Percentiles rank a stretch among this genome's conserved stretches.
Evolutionary conservation across 2,113 vertebrate species (phyloP).

Genomic region (Gallinago media): DNA sequence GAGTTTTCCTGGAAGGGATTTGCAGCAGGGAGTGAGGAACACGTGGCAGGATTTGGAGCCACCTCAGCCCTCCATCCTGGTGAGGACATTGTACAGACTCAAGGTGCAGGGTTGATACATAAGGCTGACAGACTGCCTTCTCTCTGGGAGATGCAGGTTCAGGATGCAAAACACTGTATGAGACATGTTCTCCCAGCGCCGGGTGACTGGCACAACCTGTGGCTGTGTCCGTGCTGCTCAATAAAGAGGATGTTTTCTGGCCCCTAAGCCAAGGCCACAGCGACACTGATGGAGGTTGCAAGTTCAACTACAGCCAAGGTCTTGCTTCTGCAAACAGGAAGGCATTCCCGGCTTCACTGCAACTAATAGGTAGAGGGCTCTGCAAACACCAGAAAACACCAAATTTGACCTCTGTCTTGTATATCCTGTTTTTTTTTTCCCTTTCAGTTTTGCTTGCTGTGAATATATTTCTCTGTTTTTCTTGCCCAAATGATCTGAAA

Average conservation of each 20-base stretch:
- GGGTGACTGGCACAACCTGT: not conserved
- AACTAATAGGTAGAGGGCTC: not conserved
- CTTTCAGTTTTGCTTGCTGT: not conserved
- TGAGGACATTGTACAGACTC: not conserved
- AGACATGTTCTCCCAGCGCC: not conserved
- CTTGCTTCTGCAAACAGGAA: not conserved
- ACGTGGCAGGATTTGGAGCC: accelerated
- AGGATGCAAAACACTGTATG: not conserved
- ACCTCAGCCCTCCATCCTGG: not conserved
- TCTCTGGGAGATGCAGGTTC: not conserved
- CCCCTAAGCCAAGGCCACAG: not conserved
- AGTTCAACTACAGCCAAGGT: not conserved
- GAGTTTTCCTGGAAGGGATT: not conserved
- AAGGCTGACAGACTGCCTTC: not conserved
- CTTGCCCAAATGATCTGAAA: not conserved
- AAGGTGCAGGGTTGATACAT: accelerated
- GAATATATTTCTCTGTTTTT: not conserved
- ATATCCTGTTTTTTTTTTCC: not conserved
- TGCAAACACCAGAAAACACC: not conserved
- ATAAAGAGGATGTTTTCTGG: not conserved
- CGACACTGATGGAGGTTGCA: not conserved
- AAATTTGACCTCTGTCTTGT: not conserved
- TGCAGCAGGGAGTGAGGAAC: not conserved
- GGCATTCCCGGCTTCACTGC: not conserved
- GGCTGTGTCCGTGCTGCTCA: accelerated